These are phyloP conservation scores for Lordiphosa andalusiaca DNA, from an alignment of 2,888 invertebrate genomes.

Conservation along the genomic window DNA sequence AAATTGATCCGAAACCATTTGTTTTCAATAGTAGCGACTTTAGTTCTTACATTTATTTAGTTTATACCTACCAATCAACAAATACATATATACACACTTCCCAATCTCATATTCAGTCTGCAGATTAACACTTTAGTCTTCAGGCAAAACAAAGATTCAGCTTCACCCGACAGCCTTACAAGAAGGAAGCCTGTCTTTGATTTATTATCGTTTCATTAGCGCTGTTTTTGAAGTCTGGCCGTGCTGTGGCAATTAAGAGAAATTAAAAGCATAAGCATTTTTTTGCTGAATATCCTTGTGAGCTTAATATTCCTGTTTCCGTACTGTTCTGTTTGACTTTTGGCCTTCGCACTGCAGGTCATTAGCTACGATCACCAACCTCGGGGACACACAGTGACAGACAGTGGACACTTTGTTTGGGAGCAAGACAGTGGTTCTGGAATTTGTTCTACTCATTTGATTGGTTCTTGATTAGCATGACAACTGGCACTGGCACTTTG, in stretches of 20 bases:
- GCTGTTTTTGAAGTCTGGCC: slow-evolving; percentile 21
- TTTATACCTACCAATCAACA: neutral
- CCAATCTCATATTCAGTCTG: neutral
- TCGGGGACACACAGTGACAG: no score
- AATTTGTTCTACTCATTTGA: neutral
- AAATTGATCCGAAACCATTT: no score
- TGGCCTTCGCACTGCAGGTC: no score
- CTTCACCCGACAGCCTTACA: slow-evolving; percentile 9
- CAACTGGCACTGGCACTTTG: neutral
- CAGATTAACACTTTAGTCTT: slow-evolving; percentile 5
- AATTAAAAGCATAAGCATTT: slow-evolving; percentile 13
- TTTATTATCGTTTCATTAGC: slow-evolving; percentile 28
- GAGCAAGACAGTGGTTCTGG: no score
- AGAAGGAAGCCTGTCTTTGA: slow-evolving; percentile 14
- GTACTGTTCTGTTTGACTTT: no score
- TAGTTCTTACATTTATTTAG: no score
- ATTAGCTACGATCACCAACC: no score
- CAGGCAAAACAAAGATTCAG: slow-evolving; percentile 3
- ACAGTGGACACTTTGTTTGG: no score
- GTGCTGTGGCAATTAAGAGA: slow-evolving; percentile 19
- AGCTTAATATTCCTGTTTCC: neutral
- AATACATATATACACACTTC: neutral
- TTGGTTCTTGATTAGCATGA: no score
- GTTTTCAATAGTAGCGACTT: no score
- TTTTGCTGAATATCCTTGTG: slow-evolving; percentile 11